A percentile compares a stretch with the other conserved stretches of the same genome.
Evolutionary conservation across 1,140 invertebrate genomes (phyloP).

Genomic region (Theocolax elegans): DNA sequence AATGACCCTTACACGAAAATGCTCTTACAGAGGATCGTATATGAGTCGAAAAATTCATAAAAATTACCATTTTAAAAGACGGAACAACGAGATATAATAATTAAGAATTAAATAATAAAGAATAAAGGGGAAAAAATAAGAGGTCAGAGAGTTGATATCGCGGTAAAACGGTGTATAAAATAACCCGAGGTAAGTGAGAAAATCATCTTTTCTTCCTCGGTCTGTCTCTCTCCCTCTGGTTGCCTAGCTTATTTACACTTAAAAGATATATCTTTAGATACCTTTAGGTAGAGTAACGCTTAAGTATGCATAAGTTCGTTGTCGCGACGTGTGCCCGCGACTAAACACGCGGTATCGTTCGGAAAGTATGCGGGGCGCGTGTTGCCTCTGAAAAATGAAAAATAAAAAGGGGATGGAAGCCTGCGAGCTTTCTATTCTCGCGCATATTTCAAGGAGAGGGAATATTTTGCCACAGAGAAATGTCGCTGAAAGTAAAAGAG

Average conservation of each 20-base stretch:
- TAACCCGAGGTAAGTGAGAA: no score
- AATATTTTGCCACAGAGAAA: constrained; percentile 31
- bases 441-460: constrained; percentile 25
- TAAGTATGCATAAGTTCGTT: constrained; percentile 21
- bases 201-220: no score
- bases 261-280: background rate
- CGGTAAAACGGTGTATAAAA: no score
- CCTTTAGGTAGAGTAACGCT: no score
- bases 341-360: constrained; percentile 4
- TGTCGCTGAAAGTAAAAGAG: constrained; percentile 12
- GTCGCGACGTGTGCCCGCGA: background rate
- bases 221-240: no score
- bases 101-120: constrained; percentile 3
- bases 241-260: constrained; percentile 23
- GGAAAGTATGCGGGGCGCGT: background rate
- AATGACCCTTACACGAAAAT: background rate
- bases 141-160: no score
- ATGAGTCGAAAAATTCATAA: constrained; percentile 1
- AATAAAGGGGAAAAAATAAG: background rate
- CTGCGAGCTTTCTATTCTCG: background rate
- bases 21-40: background rate
- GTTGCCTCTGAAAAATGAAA: constrained; percentile 1
- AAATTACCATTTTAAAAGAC: background rate
- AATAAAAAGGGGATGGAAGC: background rate
- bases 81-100: constrained; percentile 11